These are phyloP conservation scores for Coecobrya sp. DNA, from an alignment of 2,888 invertebrate genomes.

Conservation along the genomic window DNA sequence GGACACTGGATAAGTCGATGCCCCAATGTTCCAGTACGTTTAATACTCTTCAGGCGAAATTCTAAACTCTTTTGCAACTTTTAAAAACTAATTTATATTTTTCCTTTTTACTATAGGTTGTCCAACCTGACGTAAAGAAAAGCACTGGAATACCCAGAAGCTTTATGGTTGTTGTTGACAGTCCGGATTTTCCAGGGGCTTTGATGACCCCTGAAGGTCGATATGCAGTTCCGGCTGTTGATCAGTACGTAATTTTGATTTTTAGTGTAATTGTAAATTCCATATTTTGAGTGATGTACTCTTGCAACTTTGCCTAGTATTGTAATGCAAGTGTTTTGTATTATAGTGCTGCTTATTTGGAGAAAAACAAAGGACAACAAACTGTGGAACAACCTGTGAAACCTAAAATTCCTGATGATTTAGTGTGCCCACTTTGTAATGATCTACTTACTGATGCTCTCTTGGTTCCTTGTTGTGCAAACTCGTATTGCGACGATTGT, in stretches of 20 bases:
- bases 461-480: slow-evolving; percentile 99
- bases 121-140: slow-evolving; percentile 92
- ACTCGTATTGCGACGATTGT: slow-evolving; percentile 99
- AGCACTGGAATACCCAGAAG: slow-evolving; percentile 99
- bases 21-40: slow-evolving; percentile 91
- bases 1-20: slow-evolving; percentile 99
- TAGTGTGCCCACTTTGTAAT: slow-evolving; percentile 97
- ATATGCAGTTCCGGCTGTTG: slow-evolving; percentile 95
- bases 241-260: slow-evolving; percentile 91
- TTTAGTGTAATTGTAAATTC: slow-evolving; percentile 46
- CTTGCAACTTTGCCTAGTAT: background rate
- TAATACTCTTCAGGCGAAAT: too few species aligned
- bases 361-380: slow-evolving; percentile 80
- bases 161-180: slow-evolving; percentile 97
- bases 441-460: slow-evolving; percentile 98
- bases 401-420: slow-evolving; percentile 94
- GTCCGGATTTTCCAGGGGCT: slow-evolving; percentile 95
- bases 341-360: slow-evolving; percentile 87
- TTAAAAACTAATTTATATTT: background rate
- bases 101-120: slow-evolving; percentile 10
- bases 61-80: background rate
- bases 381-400: slow-evolving; percentile 87
- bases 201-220: slow-evolving; percentile 96
- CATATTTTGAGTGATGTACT: too few species aligned
- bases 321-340: too few species aligned